Evolutionary conservation across 1,140 invertebrate species (phyloP), one percentile per base, ranked within the genome.

Genomic region (Heliconius nattereri): DNA sequence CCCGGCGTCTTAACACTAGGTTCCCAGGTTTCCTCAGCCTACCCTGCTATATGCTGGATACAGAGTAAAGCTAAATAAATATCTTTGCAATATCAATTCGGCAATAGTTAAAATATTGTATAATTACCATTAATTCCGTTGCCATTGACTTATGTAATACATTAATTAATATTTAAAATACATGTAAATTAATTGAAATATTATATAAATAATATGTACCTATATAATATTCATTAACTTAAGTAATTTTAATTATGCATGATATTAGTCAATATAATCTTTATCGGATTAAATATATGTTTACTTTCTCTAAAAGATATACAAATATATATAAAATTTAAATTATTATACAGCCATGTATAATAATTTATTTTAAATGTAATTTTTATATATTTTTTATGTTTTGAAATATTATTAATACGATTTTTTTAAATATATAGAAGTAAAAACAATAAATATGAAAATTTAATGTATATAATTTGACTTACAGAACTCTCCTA

Each of bases 401-500:
- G 37, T 1, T 40, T 40, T 40, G 0, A 1, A 40, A 40, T 11
- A 40, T 40, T 40, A 11, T 40, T 40, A 6, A 35, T 35, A 35
- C n/a, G n/a, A n/a, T n/a, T 45, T 45, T 45, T 45, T 45, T 3
- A 1, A 45, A 45, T 45, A 13, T 13, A 40, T 13, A 45, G 11
- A 45, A 45, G 16, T 16, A 45, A 45, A 45, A 45, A 1, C 40
- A 45, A 45, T 45, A 45, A 16, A 16, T 16, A 45, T 5, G 13
- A 66, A 26, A 72, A 23, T 19, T 52, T 66, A 23, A 66, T 66
- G 9, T 52, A n/a, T 71, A 66, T 78, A 80, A 81, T 72, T 85
- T 57, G 19, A 78, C 23, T 86, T 90, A 75, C 87, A 94, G 92
- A 83, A 87, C 89, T 88, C 88, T 94, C 73, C 35, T 90, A 45